Evolutionary conservation across 2,113 vertebrate genomes (phyloP).

Genomic region (Pao palembangensis): DNA sequence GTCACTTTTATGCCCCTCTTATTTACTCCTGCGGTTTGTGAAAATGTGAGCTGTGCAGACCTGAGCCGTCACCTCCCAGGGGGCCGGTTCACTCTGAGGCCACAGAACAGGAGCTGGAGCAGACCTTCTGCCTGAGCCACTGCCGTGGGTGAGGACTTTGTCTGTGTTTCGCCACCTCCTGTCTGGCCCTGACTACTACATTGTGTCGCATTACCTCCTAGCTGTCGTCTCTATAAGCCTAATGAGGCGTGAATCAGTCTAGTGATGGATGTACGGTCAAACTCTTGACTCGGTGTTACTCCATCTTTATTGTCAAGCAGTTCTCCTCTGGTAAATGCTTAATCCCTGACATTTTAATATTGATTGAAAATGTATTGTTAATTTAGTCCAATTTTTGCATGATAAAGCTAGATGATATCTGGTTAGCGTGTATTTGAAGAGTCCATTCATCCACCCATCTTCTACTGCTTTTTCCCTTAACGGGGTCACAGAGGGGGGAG

Average conservation of each 20-base stretch:
- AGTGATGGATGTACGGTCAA: conserved; percentile 32
- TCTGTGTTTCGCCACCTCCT: conserved; percentile 20
- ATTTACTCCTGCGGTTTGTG: conserved; percentile 43
- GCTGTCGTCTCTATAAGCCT: conserved; percentile 34
- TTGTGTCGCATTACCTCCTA: conserved; percentile 50
- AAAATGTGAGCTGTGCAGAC: conserved; percentile 51
- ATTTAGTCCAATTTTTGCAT: too few species aligned
- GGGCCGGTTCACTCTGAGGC: conserved; percentile 67
- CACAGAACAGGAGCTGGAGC: conserved; percentile 61
- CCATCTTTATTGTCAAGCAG: conserved; percentile 19
- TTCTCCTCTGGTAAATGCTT: background rate
- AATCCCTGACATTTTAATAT: background rate
- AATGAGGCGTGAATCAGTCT: conserved; percentile 31
- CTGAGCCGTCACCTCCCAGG: conserved; percentile 47
- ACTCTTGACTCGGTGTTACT: conserved; percentile 14
- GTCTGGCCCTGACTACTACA: conserved; percentile 32
- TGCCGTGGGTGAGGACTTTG: conserved; percentile 26
- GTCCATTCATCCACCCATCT: too few species aligned
- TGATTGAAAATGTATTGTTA: too few species aligned
- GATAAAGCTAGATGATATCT: too few species aligned
- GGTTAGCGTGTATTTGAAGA: too few species aligned
- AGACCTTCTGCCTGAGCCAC: conserved; percentile 56
- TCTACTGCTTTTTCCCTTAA: too few species aligned
- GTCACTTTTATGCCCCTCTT: conserved; percentile 28
- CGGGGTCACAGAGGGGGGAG: too few species aligned